These are phyloP conservation scores for Catostomus latipinnis DNA, from an alignment of 2,797 vertebrate species.

Conservation along the genomic window DNA sequence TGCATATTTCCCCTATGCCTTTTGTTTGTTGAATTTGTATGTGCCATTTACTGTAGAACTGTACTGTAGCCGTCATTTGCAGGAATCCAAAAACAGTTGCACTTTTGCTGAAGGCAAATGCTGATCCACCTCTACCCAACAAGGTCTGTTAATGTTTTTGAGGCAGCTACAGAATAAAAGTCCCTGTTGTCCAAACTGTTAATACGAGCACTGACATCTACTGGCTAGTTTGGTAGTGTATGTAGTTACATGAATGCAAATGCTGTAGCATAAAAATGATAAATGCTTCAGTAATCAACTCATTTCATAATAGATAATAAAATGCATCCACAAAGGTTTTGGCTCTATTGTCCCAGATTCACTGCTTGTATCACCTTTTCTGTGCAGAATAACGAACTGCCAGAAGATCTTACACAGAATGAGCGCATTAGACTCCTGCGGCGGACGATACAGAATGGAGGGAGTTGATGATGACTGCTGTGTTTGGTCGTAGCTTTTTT, in stretches of 20 bases:
- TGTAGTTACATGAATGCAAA: too few relatives aligned
- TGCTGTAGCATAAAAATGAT: too few relatives aligned
- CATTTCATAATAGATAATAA: too few relatives aligned
- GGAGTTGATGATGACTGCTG: constrained; percentile 76
- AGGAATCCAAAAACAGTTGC: constrained; percentile 83
- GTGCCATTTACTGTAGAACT: constrained; percentile 79
- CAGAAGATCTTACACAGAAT: constrained; percentile 91
- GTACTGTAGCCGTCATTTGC: constrained; percentile 88
- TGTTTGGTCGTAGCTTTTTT: constrained; percentile 10
- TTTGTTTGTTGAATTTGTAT: too few relatives aligned
- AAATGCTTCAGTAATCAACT: too few relatives aligned
- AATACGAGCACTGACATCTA: too few relatives aligned
- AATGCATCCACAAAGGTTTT: too few relatives aligned
- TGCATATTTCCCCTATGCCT: background rate
- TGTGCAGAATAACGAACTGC: constrained; percentile 89
- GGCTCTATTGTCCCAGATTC: too few relatives aligned
- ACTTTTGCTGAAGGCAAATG: constrained; percentile 88
- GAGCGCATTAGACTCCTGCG: constrained; percentile 85
- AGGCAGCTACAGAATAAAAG: too few relatives aligned
- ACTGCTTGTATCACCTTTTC: constrained; percentile 1
- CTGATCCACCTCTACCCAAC: constrained; percentile 87
- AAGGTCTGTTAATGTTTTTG: constrained; percentile 74
- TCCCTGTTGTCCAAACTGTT: too few relatives aligned
- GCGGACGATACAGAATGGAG: constrained; percentile 75
- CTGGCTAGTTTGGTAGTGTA: too few relatives aligned